Conservation (phyloP, 1,140 invertebrate genomes). For the Carposina sasakii region DNA sequence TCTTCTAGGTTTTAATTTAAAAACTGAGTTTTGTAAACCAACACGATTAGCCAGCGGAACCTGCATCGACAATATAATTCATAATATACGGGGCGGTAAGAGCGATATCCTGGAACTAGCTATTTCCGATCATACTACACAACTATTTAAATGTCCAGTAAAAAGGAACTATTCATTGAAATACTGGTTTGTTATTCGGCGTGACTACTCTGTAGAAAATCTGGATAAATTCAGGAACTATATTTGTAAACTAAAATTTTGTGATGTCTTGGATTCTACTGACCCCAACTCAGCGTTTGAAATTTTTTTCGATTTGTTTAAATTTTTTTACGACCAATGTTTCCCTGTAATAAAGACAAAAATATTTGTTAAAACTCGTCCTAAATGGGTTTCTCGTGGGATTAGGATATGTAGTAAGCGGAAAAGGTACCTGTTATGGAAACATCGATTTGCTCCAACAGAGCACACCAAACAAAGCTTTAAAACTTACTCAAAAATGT, state of each 20-base stretch:
- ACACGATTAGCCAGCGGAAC: conserved; percentile 7
- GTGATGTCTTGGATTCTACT: neutral
- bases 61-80: conserved; percentile 9
- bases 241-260: conserved; percentile 1
- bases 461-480: neutral
- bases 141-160: conserved; percentile 7
- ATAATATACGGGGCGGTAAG: neutral
- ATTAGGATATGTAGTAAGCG: conserved; percentile 1
- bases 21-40: neutral
- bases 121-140: conserved; percentile 9
- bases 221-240: conserved; percentile 3
- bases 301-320: conserved; percentile 2
- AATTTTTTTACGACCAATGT: conserved; percentile 7
- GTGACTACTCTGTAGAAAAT: conserved; percentile 3
- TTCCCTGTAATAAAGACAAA: conserved; percentile 4
- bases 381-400: conserved; percentile 3
- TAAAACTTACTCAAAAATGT: neutral
- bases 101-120: neutral
- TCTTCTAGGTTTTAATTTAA: conserved; percentile 6
- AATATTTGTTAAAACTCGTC: neutral
- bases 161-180: neutral
- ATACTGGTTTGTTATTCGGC: neutral
- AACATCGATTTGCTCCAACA: conserved; percentile 1
- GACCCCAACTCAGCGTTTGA: conserved; percentile 5
- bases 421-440: neutral